Evolutionary conservation across 2,797 vertebrate genomes (phyloP), one percentile per base, ranked within the genome.

Genomic region (Psittacula derbiana): DNA sequence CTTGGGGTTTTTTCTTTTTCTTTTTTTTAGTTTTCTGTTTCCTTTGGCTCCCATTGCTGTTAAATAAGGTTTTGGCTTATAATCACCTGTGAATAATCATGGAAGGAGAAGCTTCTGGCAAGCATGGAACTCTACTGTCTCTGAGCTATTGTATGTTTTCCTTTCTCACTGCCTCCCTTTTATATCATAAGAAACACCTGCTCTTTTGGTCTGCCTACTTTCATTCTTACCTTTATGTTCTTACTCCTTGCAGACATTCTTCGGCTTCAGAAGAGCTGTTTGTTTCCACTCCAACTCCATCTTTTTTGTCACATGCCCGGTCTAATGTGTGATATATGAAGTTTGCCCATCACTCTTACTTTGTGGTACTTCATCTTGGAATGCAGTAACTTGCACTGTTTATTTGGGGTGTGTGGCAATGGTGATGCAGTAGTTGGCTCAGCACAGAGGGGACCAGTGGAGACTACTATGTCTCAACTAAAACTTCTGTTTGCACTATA

Each of bases 391-490:
- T 43, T 60, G n/a, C 11, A 9, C 53, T 24, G 24, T 38, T 73
- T 70, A 16, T 52, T 72, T 7, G 53, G 9, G 31, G 16, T 17
- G 4, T 57, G 41, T 87, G 74, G 18, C 4, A 25, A 5, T 7
- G 16, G 44, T 64, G 62, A 30, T 53, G 30, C 11, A 38, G 16
- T 6, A 28, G 40, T 27, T 81, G 70, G 25, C 30, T 60, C 2
- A 15, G 13, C 19, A 62, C 43, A 66, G 11, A 44, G 44, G 28
- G 6, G 33, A 49, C 43, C 10, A 14, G 16, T 46, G 25, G 31
- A 50, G 15, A 12, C 31, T 27, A 3, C n/a, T 19, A 23, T 2
- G 3, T 7, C 52, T 58, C 1, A 0, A 6, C n/a, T 38, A 41
- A 8, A 31, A 2, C 1, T 2, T 41, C 43, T 61, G 16, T 80